These are phyloP conservation scores for Cryptoprocta ferox DNA, from an alignment of 2,797 vertebrate species.

Conservation along the genomic window DNA sequence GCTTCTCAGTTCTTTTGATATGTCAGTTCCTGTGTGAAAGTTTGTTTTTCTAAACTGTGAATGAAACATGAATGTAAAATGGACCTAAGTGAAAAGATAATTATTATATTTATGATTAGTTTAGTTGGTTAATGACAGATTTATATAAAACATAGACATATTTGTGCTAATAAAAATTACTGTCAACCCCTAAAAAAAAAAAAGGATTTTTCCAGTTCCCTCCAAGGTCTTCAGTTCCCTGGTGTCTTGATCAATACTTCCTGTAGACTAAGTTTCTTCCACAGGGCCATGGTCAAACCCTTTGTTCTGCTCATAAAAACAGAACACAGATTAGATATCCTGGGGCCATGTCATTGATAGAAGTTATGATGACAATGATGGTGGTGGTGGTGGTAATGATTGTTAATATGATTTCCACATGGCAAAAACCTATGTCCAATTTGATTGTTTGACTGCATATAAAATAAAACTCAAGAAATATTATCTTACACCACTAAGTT, in stretches of 20 bases:
- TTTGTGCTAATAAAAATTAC: conserved; percentile 52
- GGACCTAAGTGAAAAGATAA: conserved; percentile 62
- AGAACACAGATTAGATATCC: neutral
- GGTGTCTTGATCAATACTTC: neutral
- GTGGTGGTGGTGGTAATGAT: neutral
- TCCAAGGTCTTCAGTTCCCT: neutral
- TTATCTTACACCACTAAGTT: neutral
- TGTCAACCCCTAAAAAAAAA: neutral
- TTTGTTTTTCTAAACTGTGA: conserved; percentile 33
- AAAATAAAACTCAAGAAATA: neutral
- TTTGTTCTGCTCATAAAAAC: neutral
- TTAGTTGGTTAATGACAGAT: conserved; percentile 41
- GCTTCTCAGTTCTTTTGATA: conserved; percentile 3
- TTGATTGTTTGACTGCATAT: neutral
- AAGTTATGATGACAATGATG: neutral
- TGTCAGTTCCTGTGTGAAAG: neutral
- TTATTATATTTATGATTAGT: conserved; percentile 50
- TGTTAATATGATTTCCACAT: neutral
- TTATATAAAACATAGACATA: conserved; percentile 31
- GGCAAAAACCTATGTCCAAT: neutral
- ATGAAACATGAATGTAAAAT: conserved; percentile 55
- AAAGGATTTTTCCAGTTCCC: neutral
- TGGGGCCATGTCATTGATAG: neutral
- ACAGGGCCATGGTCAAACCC: neutral
- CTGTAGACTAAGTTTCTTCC: neutral